phyloP scores from a whole-genome alignment of 2,888 invertebrate species.

The Drosophila ezoana region DNA sequence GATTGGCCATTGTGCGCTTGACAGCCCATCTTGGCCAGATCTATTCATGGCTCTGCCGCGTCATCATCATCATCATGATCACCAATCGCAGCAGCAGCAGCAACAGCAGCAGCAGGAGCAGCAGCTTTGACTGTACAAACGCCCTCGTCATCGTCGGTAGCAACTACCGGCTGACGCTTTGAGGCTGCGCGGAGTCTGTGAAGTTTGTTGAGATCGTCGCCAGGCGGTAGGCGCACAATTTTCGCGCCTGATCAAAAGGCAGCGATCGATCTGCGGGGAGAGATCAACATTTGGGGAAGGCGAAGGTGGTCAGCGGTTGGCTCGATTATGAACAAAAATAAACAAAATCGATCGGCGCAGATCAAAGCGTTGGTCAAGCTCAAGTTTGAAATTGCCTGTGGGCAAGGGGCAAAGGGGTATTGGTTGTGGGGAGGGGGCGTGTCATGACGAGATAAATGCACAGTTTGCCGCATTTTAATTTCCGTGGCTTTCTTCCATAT shows the following conservation, averaged over 20 bases:
- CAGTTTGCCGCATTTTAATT: slow-evolving; percentile 78
- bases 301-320: slow-evolving; percentile 43
- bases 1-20: slow-evolving; percentile 64
- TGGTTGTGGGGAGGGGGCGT: slow-evolving; percentile 42
- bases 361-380: slow-evolving; percentile 72
- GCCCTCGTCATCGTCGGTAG: slow-evolving; percentile 74
- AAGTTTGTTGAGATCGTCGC: slow-evolving; percentile 30
- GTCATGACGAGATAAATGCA: slow-evolving; percentile 74
- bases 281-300: slow-evolving; percentile 19
- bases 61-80: slow-evolving; percentile 41
- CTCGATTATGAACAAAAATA: slow-evolving; percentile 79
- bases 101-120: slow-evolving; percentile 12
- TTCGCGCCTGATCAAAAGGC: slow-evolving; percentile 78
- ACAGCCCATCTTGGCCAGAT: slow-evolving; percentile 46
- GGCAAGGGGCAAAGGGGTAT: not conserved
- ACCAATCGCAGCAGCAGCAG: slow-evolving; percentile 23
- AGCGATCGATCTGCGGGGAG: slow-evolving; percentile 33
- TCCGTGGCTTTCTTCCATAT: slow-evolving; percentile 41
- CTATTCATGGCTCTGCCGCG: slow-evolving; percentile 39
- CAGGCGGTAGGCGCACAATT: slow-evolving; percentile 65
- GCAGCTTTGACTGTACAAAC: slow-evolving; percentile 42
- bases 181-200: slow-evolving; percentile 19
- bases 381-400: slow-evolving; percentile 37
- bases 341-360: slow-evolving; percentile 75
- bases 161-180: slow-evolving; percentile 73